Percentiles rank a stretch among this genome's conserved stretches.
phyloP scores from a whole-genome alignment of 2,888 invertebrate species.

The Polylopha cassiicola region DNA sequence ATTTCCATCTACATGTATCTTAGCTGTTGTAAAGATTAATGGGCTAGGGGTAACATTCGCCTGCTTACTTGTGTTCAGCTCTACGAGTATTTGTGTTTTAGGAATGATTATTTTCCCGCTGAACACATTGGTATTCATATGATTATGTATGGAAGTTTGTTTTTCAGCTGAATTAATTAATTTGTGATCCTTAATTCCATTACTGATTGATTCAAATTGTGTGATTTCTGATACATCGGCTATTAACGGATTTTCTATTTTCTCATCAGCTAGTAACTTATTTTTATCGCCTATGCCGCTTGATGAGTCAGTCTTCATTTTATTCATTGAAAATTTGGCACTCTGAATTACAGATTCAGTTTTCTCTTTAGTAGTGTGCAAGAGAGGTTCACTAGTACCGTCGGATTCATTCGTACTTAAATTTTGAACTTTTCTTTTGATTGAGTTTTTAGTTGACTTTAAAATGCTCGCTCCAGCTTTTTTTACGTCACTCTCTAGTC shows the following conservation, averaged over 20 bases:
- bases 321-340: conserved; percentile 60
- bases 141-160: conserved; percentile 41
- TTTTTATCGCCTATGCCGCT: conserved; percentile 42
- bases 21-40: conserved; percentile 69
- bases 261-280: conserved; percentile 37
- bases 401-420: conserved; percentile 60
- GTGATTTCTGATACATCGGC: conserved; percentile 26
- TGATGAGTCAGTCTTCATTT: conserved; percentile 58
- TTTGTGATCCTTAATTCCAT: conserved; percentile 35
- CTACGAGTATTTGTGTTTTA: conserved; percentile 55
- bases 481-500: conserved; percentile 60
- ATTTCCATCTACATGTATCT: conserved; percentile 62
- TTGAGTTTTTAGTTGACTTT: conserved; percentile 64
- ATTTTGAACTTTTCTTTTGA: conserved; percentile 59
- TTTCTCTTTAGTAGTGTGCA: conserved; percentile 56
- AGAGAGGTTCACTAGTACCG: conserved; percentile 63
- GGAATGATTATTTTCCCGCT: conserved; percentile 35
- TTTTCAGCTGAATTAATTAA: conserved; percentile 31
- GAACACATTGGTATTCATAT: conserved; percentile 60
- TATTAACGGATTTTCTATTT: conserved; percentile 29
- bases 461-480: conserved; percentile 61
- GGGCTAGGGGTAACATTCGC: conserved; percentile 46
- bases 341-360: conserved; percentile 45
- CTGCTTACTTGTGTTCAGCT: conserved; percentile 50
- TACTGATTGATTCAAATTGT: conserved; percentile 29